These are phyloP conservation scores for Slavum lentiscoides DNA, from an alignment of 2,888 invertebrate species.

Conservation along the genomic window DNA sequence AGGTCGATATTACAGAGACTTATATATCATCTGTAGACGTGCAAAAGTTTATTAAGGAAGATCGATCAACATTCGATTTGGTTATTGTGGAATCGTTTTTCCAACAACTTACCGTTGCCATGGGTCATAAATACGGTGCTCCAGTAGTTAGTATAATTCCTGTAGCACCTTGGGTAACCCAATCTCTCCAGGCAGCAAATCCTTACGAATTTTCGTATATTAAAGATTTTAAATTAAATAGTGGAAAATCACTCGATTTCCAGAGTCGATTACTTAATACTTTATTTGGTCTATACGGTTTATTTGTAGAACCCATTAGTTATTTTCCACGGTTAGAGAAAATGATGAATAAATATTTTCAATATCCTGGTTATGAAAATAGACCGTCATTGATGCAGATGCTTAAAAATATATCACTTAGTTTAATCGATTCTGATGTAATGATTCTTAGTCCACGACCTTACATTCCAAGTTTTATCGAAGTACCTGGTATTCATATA, in stretches of 20 bases:
- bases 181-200: slow-evolving; percentile 24
- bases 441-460: slow-evolving; percentile 56
- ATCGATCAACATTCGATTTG: slow-evolving; percentile 37
- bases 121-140: slow-evolving; percentile 58
- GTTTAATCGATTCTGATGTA: slow-evolving; percentile 58
- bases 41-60: slow-evolving; percentile 44
- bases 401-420: slow-evolving; percentile 55
- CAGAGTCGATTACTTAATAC: slow-evolving; percentile 3
- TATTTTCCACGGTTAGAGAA: slow-evolving; percentile 13
- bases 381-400: slow-evolving; percentile 55
- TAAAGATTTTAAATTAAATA: slow-evolving; percentile 21
- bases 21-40: background rate
- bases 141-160: slow-evolving; percentile 56
- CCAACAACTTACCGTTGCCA: slow-evolving; percentile 58
- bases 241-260: slow-evolving; percentile 15
- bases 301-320: background rate
- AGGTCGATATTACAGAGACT: background rate
- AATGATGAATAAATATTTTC: slow-evolving; percentile 32
- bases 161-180: background rate
- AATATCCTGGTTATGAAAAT: slow-evolving; percentile 42
- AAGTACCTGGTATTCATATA: slow-evolving; percentile 58
- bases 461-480: slow-evolving; percentile 57
- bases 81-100: slow-evolving; percentile 56
- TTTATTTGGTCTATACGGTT: background rate
- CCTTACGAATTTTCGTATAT: slow-evolving; percentile 27